A percentile compares a stretch with the other conserved stretches of the same genome.
Conservation (phyloP, 1,140 invertebrate genomes). For the Metaphire vulgaris region DNA sequence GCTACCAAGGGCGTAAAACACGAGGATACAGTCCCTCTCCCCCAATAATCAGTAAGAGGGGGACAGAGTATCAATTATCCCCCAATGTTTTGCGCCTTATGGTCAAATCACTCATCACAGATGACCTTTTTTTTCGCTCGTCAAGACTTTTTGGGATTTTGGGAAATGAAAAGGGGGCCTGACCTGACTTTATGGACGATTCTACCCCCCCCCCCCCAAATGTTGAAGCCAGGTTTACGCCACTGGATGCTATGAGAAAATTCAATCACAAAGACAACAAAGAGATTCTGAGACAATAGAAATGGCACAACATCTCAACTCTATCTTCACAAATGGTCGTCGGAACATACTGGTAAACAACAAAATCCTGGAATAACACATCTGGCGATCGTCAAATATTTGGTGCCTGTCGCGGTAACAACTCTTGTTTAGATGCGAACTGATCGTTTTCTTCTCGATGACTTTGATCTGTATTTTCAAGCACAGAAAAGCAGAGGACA, state of each 20-base stretch:
- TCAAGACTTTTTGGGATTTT: neutral
- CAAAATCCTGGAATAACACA: neutral
- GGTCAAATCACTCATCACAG: neutral
- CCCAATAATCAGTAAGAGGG: too few species aligned
- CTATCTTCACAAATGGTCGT: neutral
- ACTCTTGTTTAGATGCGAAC: slow-evolving; percentile 9
- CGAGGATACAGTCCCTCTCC: too few species aligned
- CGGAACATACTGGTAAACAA: neutral
- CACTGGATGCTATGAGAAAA: neutral
- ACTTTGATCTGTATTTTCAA: slow-evolving; percentile 22
- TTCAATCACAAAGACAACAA: neutral
- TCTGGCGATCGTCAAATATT: too few species aligned
- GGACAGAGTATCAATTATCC: too few species aligned
- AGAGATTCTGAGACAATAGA: neutral
- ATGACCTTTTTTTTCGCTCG: neutral
- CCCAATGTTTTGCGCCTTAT: neutral
- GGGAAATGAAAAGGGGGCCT: too few species aligned
- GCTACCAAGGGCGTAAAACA: too few species aligned
- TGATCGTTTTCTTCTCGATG: slow-evolving; percentile 22
- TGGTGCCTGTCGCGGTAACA: neutral
- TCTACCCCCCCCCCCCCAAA: too few species aligned
- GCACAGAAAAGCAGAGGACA: too few species aligned
- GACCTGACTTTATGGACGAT: too few species aligned
- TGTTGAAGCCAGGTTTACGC: too few species aligned
- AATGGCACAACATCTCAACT: neutral